These are phyloP conservation scores for Macropodus opercularis DNA, from an alignment of 2,797 vertebrate genomes.

Conservation along the genomic window DNA sequence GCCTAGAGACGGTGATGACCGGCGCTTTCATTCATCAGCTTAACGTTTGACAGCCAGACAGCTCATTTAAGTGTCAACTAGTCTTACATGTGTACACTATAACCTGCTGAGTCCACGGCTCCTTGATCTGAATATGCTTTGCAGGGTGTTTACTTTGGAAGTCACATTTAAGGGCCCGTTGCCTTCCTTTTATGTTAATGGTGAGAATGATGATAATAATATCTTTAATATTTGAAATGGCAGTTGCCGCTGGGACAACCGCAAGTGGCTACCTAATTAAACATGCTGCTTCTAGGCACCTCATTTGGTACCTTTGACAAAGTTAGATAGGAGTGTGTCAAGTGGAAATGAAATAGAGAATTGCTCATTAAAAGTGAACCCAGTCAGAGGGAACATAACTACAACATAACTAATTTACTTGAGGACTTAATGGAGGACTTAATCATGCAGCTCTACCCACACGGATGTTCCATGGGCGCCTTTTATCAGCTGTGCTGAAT, in stretches of 20 bases:
- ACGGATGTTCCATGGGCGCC: slow-evolving; percentile 21
- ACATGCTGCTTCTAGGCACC: slow-evolving; percentile 49
- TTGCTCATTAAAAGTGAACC: slow-evolving; percentile 65
- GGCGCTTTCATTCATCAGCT: slow-evolving; percentile 4
- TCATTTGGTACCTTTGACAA: slow-evolving; percentile 62
- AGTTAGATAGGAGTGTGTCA: slow-evolving; percentile 55
- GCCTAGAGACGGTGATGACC: slow-evolving; percentile 20
- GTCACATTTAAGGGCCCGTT: slow-evolving; percentile 32
- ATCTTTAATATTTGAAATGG: slow-evolving; percentile 52
- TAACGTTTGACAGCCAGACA: background rate
- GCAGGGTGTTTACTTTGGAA: slow-evolving; percentile 36
- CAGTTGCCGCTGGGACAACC: slow-evolving; percentile 26
- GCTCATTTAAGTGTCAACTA: background rate
- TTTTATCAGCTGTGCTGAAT: slow-evolving; percentile 23
- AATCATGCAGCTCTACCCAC: slow-evolving; percentile 35
- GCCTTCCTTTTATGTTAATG: slow-evolving; percentile 49
- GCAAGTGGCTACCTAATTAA: slow-evolving; percentile 68
- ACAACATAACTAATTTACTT: slow-evolving; percentile 56
- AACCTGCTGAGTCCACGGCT: slow-evolving; percentile 8
- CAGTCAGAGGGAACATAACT: slow-evolving; percentile 52
- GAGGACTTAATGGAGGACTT: slow-evolving; percentile 56
- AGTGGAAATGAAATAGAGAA: slow-evolving; percentile 69
- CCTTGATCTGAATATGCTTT: slow-evolving; percentile 23
- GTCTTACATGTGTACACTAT: background rate
- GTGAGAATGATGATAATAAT: slow-evolving; percentile 44